Evolutionary conservation across 2,113 vertebrate species (phyloP), one percentile per base, ranked within the genome.

Genomic region (Bolborhynchus lineola): DNA sequence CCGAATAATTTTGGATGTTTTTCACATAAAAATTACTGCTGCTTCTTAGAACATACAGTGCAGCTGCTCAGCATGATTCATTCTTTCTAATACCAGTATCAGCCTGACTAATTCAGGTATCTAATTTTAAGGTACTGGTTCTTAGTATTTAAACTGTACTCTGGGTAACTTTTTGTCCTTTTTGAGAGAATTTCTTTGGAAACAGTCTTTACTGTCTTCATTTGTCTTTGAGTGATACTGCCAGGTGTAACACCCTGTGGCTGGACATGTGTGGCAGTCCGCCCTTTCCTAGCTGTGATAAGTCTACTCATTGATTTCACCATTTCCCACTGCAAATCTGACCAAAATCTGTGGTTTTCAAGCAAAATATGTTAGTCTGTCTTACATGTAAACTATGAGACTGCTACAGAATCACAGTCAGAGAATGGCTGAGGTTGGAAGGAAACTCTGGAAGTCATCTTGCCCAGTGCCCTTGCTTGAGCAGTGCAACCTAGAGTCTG

Each of bases 51-150:
- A 90, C 5, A 55, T 25, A n/a, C 1, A 70, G 25, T 20, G 33
- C 5, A 44, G 24, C 6, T 94, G 29, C 76, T 60, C 2, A 1
- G 11, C 4, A 2, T 41, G 14, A 15, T 59, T 37, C 3, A 0
- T 55, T 88, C 19, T 82, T 86, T 86, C 42, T 25, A 65, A 59
- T 69, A 17, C 28, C 9, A 9, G 11, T 77, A 55, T 83, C 23
- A 90, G 42, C 3, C 16, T 86, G 13, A 24, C 31, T 57, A 52
- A 57, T 81, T 90, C 25, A n/a, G 13, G 18, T 49, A 20, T 16
- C 46, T 59, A 39, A 50, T 72, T 16, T 53, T 53, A 71, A 67
- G 28, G 6, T n/a, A 39, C 16, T 41, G 9, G 6, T 35, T 59
- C 57, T 59, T 19, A 15, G 7, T 28, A 9, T 60, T 26, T 65